These are phyloP conservation scores for Phocides pigmalion DNA, from an alignment of 1,140 invertebrate species.

Conservation along the genomic window DNA sequence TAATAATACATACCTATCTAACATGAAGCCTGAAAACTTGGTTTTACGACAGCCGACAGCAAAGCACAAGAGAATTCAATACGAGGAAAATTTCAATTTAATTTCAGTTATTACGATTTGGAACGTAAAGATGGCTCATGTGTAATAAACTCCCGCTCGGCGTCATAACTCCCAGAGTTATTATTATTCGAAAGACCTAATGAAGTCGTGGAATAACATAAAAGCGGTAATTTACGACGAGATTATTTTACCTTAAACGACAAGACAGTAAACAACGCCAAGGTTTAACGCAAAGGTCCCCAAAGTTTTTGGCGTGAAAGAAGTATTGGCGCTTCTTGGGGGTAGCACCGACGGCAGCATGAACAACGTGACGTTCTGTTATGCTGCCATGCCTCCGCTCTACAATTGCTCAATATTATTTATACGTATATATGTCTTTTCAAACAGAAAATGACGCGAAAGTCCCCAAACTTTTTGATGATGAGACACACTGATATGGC, in stretches of 20 bases:
- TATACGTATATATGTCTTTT: no score
- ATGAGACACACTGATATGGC: no score
- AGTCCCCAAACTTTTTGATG: no score
- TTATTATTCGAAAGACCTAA: constrained; percentile 52
- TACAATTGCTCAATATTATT: no score
- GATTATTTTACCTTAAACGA: constrained; percentile 58
- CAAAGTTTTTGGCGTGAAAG: no score
- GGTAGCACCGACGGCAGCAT: no score
- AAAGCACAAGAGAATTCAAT: not conserved
- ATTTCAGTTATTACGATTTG: constrained; percentile 14
- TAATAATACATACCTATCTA: no score
- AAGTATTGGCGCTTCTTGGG: no score
- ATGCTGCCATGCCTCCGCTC: no score
- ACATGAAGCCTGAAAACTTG: not conserved
- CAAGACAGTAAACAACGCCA: constrained; percentile 52
- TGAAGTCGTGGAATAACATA: constrained; percentile 61
- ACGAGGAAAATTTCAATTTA: not conserved
- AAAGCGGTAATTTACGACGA: constrained; percentile 58
- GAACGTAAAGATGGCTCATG: constrained; percentile 13
- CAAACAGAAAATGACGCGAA: no score
- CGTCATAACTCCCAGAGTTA: constrained; percentile 44
- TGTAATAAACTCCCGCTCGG: constrained; percentile 40
- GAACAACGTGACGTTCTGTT: no score
- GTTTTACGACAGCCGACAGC: no score
- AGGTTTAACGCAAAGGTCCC: constrained; percentile 54